These are phyloP conservation scores for Sarcophaga peregrina DNA, from an alignment of 1,140 invertebrate genomes.

Conservation along the genomic window DNA sequence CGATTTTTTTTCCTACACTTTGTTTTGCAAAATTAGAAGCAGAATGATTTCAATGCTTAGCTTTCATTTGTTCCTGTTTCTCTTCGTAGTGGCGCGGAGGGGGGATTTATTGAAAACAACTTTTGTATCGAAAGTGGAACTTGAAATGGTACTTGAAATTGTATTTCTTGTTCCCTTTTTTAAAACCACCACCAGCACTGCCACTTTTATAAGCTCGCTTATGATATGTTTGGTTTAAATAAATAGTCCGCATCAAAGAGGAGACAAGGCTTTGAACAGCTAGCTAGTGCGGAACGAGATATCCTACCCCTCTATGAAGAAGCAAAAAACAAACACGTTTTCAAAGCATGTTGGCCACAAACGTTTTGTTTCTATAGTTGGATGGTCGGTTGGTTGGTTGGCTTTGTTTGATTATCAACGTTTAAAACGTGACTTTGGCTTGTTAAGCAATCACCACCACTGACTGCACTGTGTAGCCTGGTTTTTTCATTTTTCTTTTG, in stretches of 20 bases:
- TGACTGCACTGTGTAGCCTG: not conserved
- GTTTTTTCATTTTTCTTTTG: too few species aligned
- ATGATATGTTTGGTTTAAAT: too few species aligned
- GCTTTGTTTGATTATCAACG: constrained; percentile 32
- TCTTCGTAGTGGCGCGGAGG: not conserved
- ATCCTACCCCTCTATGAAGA: too few species aligned
- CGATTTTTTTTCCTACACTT: not conserved
- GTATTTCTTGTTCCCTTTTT: not conserved
- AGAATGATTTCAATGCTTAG: not conserved
- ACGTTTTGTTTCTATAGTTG: not conserved
- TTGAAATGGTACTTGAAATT: constrained; percentile 8
- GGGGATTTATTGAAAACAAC: not conserved
- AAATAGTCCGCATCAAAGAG: too few species aligned
- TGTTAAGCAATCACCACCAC: constrained; percentile 17
- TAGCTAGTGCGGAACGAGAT: too few species aligned
- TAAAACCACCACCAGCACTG: too few species aligned
- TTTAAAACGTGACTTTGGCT: constrained; percentile 37
- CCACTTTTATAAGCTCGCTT: too few species aligned
- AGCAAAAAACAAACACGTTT: not conserved
- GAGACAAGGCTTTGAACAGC: too few species aligned
- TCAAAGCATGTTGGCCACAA: constrained; percentile 19
- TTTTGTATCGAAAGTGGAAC: not conserved
- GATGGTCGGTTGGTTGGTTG: not conserved
- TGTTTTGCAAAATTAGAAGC: not conserved
- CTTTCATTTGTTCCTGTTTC: not conserved